Evolutionary conservation across 2,888 invertebrate species (phyloP).

Genomic region (Lepidochrysops patricia): DNA sequence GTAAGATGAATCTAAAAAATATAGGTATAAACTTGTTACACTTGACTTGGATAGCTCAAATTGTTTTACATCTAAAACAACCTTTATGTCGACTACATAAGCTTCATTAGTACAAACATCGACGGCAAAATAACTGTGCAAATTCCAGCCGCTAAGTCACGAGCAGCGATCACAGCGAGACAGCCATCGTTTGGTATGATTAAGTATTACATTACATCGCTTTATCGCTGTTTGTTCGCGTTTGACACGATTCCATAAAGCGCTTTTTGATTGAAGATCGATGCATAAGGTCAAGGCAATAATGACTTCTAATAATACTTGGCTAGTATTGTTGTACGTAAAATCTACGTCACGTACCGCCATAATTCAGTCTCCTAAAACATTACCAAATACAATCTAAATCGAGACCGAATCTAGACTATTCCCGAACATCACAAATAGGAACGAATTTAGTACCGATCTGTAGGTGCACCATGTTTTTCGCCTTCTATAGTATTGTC

Average conservation of each 20-base stretch:
- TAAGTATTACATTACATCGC: constrained; percentile 3
- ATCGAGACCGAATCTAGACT: neutral
- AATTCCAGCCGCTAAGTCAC: neutral
- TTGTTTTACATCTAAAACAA: too few species aligned
- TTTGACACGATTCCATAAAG: neutral
- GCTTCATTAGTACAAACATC: too few species aligned
- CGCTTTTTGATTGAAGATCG: constrained; percentile 5
- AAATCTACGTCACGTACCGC: neutral
- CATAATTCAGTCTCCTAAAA: neutral
- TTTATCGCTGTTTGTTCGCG: constrained; percentile 3
- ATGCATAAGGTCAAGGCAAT: constrained; percentile 24
- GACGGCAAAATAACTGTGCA: too few species aligned
- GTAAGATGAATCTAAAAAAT: neutral
- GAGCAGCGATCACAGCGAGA: neutral
- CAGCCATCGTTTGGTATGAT: neutral
- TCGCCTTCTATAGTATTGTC: too few species aligned
- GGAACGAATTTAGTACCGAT: neutral
- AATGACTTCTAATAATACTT: constrained; percentile 24
- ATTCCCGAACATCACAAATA: neutral
- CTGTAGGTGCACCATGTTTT: neutral
- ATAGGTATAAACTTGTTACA: neutral
- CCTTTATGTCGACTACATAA: too few species aligned
- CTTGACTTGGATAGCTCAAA: too few species aligned
- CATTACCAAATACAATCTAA: neutral
- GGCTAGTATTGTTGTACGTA: neutral